Base-by-base conservation (phyloP, 1,140 invertebrate species). In the Drosophila repleta region DNA sequence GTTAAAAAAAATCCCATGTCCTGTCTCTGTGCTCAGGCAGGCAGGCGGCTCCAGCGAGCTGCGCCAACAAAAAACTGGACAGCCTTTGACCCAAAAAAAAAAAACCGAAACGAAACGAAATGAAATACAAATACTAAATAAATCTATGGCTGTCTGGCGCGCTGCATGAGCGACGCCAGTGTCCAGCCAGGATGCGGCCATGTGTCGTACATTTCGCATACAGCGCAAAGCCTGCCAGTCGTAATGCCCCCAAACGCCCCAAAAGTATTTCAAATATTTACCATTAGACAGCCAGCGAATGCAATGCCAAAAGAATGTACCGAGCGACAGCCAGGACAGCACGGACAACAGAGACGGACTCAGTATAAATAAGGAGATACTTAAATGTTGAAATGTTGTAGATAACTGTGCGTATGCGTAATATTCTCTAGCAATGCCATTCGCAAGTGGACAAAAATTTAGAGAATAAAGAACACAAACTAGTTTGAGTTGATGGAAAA, bases 141-240 rank as follows among this genome's bases (percentile, higher is more conserved):
- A 85, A 84, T 84, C 80, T 80, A 13, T 1, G 8, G 11, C 32
- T 11, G 69, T 72, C 69, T 57, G 63, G 41, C 26, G 63, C 71
- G 5, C 83, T 68, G 78, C 83, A 78, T 83, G 83, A 61, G 43
- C 69, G 77, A 70, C 79, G 82, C 82, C 83, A 87, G 58, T 85
- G 81, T 85, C 83, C 84, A 83, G 83, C 62, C 78, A 76, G 67
- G 52, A 72, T 72, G 55, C 60, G 69, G 29, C 63, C 61, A 65
- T 71, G 63, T 71, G 46, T 66, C 46, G 68, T 35, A 46, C 61
- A 62, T 74, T 68, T 74, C 64, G 64, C 48, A 52, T 41, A 17
- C 6, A 32, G 8, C 39, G 39, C 39, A 65, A 68, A 49, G 69
- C 69, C 69, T 72, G 69, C 69, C 70, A 72, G 51, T 35, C 53